Evolutionary conservation across 1,140 invertebrate species (phyloP).

Genomic region (Drosophila sechellia): DNA sequence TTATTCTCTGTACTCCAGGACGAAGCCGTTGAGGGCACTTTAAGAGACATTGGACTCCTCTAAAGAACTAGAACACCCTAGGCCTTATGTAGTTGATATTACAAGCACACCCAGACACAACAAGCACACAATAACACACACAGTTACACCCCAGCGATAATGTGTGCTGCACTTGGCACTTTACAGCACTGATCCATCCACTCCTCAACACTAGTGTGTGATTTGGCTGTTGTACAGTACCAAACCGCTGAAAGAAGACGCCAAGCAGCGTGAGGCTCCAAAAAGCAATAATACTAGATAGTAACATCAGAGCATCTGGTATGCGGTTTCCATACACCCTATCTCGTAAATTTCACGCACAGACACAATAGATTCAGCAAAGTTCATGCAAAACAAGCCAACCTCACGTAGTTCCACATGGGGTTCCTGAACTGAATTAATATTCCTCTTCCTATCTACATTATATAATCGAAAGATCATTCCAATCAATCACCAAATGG

Average conservation of each 20-base stretch:
- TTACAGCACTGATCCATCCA: conserved; percentile 26
- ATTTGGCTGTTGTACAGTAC: conserved; percentile 40
- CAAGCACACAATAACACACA: conserved; percentile 20
- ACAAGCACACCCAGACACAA: conserved; percentile 47
- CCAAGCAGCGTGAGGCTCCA: conserved; percentile 28
- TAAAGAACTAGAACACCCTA: conserved; percentile 85
- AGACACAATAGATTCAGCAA: conserved; percentile 42
- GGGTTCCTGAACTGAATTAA: conserved; percentile 37
- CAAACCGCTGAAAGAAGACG: conserved; percentile 13
- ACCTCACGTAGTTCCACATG: conserved; percentile 45
- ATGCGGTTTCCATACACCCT: conserved; percentile 39
- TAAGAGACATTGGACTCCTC: conserved; percentile 92
- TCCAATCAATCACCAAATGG: conserved; percentile 64
- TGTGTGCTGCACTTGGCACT: conserved; percentile 41
- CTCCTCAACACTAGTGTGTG: conserved; percentile 27
- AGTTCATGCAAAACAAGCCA: conserved; percentile 75
- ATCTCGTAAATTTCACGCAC: conserved; percentile 17
- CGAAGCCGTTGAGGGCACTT: conserved; percentile 92
- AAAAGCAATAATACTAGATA: conserved; percentile 42
- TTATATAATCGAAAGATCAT: conserved; percentile 53
- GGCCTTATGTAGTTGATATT: conserved; percentile 69
- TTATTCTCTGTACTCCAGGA: conserved; percentile 87
- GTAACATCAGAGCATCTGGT: conserved; percentile 41
- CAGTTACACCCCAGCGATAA: conserved; percentile 28
- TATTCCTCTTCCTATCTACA: conserved; percentile 37